phyloP scores from a whole-genome alignment of 2,797 vertebrate genomes.

The Synanceia verrucosa region DNA sequence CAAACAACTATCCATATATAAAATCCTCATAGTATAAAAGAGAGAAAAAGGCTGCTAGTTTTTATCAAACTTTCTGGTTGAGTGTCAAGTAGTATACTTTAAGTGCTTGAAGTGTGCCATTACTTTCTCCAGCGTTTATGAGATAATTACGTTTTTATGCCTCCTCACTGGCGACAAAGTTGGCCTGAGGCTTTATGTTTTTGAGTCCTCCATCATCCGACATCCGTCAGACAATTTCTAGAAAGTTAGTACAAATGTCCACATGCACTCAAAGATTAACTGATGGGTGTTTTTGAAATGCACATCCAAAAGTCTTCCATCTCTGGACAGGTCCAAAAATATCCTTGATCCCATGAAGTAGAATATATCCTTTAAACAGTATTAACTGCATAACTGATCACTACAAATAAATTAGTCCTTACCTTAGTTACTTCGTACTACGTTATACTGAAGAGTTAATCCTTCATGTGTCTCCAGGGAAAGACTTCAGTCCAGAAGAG shows the following conservation, averaged over 20 bases:
- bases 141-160: neutral
- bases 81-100: neutral
- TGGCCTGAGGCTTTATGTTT: neutral
- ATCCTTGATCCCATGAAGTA: neutral
- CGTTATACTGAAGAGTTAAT: neutral
- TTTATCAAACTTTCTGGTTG: neutral
- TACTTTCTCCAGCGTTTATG: neutral
- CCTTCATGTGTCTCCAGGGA: conserved; percentile 79
- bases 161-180: neutral
- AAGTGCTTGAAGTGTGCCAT: neutral
- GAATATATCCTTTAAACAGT: neutral
- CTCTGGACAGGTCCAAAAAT: neutral
- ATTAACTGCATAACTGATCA: neutral
- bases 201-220: neutral
- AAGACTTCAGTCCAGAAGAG: conserved; percentile 96
- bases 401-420: neutral
- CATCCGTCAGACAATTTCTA: accelerated
- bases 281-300: neutral
- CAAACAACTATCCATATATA: neutral
- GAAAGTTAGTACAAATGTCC: neutral
- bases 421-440: too few species aligned
- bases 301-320: too few species aligned
- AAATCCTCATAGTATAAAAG: neutral
- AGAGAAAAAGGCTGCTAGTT: neutral
- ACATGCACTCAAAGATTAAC: neutral